Conservation (phyloP, 2,797 vertebrate genomes). For the Artibeus jamaicensis region DNA sequence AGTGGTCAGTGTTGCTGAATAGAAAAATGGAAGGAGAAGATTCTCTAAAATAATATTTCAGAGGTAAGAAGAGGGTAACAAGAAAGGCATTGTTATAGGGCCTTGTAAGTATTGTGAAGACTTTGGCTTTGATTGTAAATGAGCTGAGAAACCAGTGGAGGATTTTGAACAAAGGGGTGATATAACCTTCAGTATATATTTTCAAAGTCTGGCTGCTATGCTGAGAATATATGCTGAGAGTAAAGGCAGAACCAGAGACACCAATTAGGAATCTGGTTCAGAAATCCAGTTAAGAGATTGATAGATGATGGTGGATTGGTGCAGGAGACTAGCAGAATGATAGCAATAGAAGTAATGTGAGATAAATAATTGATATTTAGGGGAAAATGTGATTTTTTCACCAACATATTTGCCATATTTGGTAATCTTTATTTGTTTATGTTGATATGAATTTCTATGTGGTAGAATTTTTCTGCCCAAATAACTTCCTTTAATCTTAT, state of each 20-base stretch:
- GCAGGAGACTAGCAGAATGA: neutral
- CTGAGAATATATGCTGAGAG: neutral
- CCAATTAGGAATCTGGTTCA: neutral
- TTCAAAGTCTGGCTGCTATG: neutral
- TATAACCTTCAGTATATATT: neutral
- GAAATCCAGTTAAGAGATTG: neutral
- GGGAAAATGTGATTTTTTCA: neutral
- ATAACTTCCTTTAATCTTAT: neutral
- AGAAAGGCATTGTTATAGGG: neutral
- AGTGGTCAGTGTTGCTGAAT: neutral
- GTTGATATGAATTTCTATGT: neutral
- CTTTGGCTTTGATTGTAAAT: neutral
- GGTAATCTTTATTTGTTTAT: neutral
- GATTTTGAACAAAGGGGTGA: neutral
- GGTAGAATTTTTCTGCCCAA: neutral
- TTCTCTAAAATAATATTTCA: neutral
- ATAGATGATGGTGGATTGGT: neutral
- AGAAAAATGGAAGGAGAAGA: neutral
- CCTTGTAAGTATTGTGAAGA: neutral
- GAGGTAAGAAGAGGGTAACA: neutral
- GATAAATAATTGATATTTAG: neutral
- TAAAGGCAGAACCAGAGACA: neutral
- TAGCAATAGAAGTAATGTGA: neutral
- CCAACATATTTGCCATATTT: neutral
- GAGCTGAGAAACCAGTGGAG: neutral